These are phyloP conservation scores for Falco berigora DNA, from an alignment of 2,797 vertebrate genomes.

Conservation along the genomic window DNA sequence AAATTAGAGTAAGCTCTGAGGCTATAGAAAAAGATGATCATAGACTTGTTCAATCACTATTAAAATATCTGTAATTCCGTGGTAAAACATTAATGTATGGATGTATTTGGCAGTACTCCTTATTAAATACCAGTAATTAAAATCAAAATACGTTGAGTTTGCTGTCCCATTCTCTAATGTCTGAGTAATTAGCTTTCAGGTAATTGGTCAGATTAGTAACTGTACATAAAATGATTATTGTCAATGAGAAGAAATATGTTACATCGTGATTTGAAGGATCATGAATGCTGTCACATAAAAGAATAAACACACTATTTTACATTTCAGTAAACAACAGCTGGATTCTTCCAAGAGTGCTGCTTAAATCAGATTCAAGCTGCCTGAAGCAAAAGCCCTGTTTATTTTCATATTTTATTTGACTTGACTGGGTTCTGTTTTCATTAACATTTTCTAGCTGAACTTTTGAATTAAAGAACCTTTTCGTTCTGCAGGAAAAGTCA, in stretches of 20 bases:
- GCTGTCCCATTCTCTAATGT: slow-evolving; percentile 57
- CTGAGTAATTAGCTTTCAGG: slow-evolving; percentile 58
- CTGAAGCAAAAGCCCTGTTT: slow-evolving; percentile 67
- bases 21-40: slow-evolving; percentile 64
- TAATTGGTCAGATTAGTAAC: slow-evolving; percentile 65
- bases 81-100: slow-evolving; percentile 62
- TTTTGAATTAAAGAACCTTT: slow-evolving; percentile 60
- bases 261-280: slow-evolving; percentile 44
- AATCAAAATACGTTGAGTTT: slow-evolving; percentile 57
- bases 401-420: slow-evolving; percentile 71
- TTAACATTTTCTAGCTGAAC: slow-evolving; percentile 72
- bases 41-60: slow-evolving; percentile 61
- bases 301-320: slow-evolving; percentile 65
- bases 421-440: slow-evolving; percentile 69
- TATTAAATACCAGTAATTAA: slow-evolving; percentile 72
- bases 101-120: slow-evolving; percentile 60
- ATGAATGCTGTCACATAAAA: slow-evolving; percentile 52
- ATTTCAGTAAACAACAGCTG: slow-evolving; percentile 73
- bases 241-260: slow-evolving; percentile 30
- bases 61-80: slow-evolving; percentile 68
- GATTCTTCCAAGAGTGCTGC: slow-evolving; percentile 63
- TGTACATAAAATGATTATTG: slow-evolving; percentile 53
- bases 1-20: slow-evolving; percentile 68
- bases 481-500: slow-evolving; percentile 19
- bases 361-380: slow-evolving; percentile 72